These are phyloP conservation scores for Epizoanthus rinbou DNA, from an alignment of 92 coral and sea anemone genomes.

Conservation along the genomic window DNA sequence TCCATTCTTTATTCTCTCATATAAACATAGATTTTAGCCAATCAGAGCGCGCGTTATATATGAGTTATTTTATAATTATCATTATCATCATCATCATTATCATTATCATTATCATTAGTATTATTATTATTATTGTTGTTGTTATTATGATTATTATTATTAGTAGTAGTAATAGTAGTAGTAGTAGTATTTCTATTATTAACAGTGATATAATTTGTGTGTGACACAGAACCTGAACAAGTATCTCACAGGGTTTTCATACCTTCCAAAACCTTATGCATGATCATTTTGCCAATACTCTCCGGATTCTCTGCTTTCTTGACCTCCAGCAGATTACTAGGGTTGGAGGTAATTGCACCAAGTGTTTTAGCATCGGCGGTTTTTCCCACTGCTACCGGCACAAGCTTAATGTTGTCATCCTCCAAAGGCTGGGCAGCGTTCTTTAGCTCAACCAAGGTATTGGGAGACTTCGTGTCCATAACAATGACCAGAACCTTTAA, in stretches of 20 bases:
- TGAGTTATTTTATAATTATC: too few species aligned
- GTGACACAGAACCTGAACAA: too few species aligned
- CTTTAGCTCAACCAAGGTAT: slow-evolving; percentile 1
- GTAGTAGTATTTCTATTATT: too few species aligned
- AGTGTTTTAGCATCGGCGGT: slow-evolving; percentile 70
- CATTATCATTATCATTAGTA: too few species aligned
- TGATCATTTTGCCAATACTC: slow-evolving; percentile 61
- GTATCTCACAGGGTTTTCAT: neutral
- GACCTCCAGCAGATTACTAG: slow-evolving; percentile 14
- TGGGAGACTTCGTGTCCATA: slow-evolving; percentile 26
- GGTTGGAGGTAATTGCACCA: slow-evolving; percentile 42
- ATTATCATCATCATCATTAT: too few species aligned
- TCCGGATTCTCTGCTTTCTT: slow-evolving; percentile 35
- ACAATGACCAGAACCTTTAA: slow-evolving; percentile 18
- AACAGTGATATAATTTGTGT: too few species aligned
- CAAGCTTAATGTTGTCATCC: slow-evolving; percentile 55
- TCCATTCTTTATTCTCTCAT: too few species aligned
- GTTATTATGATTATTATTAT: too few species aligned
- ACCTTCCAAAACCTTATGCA: slow-evolving; percentile 80
- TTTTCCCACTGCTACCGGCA: slow-evolving; percentile 69
- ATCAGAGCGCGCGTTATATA: too few species aligned
- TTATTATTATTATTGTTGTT: too few species aligned
- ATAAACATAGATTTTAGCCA: too few species aligned
- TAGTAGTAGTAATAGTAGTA: too few species aligned
- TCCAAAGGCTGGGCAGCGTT: slow-evolving; percentile 74